Evolutionary conservation across 2,888 invertebrate genomes (phyloP).

Genomic region (Polydrusus tereticollis): DNA sequence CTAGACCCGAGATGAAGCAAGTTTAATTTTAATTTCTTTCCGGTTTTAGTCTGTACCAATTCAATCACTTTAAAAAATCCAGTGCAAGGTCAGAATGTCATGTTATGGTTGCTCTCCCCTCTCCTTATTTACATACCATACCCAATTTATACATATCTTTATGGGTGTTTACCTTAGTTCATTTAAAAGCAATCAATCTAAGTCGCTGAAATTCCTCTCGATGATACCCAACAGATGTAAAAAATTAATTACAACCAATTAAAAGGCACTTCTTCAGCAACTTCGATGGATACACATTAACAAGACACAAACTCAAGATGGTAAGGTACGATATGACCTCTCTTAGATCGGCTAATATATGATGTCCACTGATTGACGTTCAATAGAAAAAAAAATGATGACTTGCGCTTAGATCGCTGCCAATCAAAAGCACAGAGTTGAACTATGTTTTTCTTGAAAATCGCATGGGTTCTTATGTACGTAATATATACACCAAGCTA

Average conservation of each 20-base stretch:
- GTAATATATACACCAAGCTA: neutral
- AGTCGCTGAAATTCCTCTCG: conserved; percentile 10
- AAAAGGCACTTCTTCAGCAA: conserved; percentile 40
- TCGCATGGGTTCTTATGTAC: neutral
- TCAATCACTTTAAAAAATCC: too few species aligned
- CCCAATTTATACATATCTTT: neutral
- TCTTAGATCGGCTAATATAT: conserved; percentile 51
- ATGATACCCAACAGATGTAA: conserved; percentile 15
- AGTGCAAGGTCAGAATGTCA: too few species aligned
- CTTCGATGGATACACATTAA: conserved; percentile 29
- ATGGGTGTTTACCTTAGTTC: neutral
- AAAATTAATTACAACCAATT: conserved; percentile 43
- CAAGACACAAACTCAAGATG: conserved; percentile 45
- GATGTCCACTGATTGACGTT: conserved; percentile 58
- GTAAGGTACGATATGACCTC: conserved; percentile 44
- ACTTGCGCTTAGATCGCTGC: conserved; percentile 51
- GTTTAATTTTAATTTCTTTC: too few species aligned
- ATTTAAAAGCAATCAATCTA: conserved; percentile 18
- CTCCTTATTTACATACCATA: too few species aligned
- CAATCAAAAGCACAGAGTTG: conserved; percentile 34
- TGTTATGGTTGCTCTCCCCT: too few species aligned
- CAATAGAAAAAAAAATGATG: conserved; percentile 56
- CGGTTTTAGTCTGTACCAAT: too few species aligned
- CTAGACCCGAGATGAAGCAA: too few species aligned
- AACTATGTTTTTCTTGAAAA: neutral